Evolutionary conservation across 2,888 invertebrate genomes (phyloP).

Genomic region (Gnatocerus cornutus): DNA sequence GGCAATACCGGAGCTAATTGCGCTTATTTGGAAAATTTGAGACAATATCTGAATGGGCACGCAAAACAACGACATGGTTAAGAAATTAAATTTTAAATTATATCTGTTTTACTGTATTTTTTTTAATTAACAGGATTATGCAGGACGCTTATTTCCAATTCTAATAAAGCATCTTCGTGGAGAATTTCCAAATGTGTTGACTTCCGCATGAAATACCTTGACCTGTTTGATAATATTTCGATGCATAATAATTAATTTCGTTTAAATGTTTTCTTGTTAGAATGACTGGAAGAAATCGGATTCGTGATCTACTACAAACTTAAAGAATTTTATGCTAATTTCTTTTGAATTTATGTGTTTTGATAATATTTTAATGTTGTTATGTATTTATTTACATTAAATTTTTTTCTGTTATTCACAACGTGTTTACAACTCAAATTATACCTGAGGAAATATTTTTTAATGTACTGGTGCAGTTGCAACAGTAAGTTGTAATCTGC

Average conservation of each 20-base stretch:
- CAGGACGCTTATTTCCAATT: conserved; percentile 4
- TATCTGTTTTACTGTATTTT: no score
- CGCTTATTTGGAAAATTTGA: neutral
- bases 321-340: neutral
- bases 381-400: no score
- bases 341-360: neutral
- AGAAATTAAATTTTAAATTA: no score
- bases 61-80: no score
- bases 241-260: conserved; percentile 26
- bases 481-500: no score
- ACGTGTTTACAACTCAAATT: no score
- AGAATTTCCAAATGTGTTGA: conserved; percentile 9
- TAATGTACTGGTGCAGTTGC: no score
- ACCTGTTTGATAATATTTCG: conserved; percentile 10
- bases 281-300: neutral
- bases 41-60: no score
- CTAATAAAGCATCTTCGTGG: conserved; percentile 5
- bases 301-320: neutral
- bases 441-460: no score
- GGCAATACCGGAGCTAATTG: neutral
- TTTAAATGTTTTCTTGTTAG: conserved; percentile 2
- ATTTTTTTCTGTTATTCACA: no score
- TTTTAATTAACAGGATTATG: no score
- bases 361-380: neutral
- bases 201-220: conserved; percentile 23